These are phyloP conservation scores for Meandrina meandrites DNA, from an alignment of 92 coral and sea anemone species.

Conservation along the genomic window DNA sequence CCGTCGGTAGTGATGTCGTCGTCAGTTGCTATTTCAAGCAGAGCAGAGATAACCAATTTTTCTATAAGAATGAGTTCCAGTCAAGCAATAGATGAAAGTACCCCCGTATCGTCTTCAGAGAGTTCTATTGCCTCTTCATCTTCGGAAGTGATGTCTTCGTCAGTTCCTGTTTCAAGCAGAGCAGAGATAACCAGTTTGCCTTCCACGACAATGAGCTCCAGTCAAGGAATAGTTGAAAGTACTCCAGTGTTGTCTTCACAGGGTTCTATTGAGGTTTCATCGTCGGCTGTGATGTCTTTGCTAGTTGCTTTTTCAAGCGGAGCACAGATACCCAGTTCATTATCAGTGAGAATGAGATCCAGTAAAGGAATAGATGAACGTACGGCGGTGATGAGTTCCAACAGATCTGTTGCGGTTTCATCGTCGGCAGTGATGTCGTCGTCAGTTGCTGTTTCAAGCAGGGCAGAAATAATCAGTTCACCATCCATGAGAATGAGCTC, in stretches of 20 bases:
- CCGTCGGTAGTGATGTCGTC: not conserved
- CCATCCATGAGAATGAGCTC: not conserved
- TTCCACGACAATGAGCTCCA: not conserved
- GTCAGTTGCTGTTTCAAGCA: not conserved
- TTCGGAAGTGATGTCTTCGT: not conserved
- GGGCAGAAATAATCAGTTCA: not conserved
- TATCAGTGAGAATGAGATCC: not conserved
- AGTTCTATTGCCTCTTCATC: not conserved
- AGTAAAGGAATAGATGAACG: not conserved
- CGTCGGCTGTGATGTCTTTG: not conserved
- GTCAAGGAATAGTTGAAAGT: not conserved
- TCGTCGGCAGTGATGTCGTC: not conserved
- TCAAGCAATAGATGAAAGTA: not conserved
- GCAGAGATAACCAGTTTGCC: not conserved
- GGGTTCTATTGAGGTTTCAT: not conserved
- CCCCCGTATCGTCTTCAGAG: not conserved
- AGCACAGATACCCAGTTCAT: not conserved
- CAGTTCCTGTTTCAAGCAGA: not conserved
- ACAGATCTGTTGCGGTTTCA: not conserved
- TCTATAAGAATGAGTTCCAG: not conserved
- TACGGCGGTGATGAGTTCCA: not conserved
- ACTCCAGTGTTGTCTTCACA: not conserved
- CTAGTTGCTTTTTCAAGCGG: not conserved
- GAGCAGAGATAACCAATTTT: not conserved
- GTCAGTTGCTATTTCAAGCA: not conserved